Evolutionary conservation across 2,888 invertebrate species (phyloP), one percentile per base, ranked within the genome.

Genomic region (Pyralis farinalis): DNA sequence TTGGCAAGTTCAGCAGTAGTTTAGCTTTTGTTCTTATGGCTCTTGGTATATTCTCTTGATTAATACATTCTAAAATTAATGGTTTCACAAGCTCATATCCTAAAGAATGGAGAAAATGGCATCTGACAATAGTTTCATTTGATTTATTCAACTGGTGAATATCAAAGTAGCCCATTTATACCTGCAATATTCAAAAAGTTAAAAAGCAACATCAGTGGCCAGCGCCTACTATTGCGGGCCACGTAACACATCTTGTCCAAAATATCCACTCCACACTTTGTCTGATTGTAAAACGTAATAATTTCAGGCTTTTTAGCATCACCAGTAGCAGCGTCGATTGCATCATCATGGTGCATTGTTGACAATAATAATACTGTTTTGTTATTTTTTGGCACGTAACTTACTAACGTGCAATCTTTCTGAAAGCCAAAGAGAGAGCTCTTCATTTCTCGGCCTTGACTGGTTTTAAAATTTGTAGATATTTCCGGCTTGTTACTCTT

Each of bases 221-320:
- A n/a, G n/a, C n/a, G n/a, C n/a, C n/a, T n/a, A n/a, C n/a, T n/a
- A n/a, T n/a, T n/a, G n/a, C n/a, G n/a, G n/a, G n/a, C n/a, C n/a
- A n/a, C n/a, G n/a, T n/a, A n/a, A n/a, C n/a, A n/a, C n/a, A n/a
- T n/a, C n/a, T n/a, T n/a, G n/a, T n/a, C n/a, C n/a, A n/a, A n/a
- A n/a, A n/a, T n/a, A n/a, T n/a, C n/a, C n/a, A n/a, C n/a, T n/a
- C n/a, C n/a, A n/a, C n/a, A n/a, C n/a, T n/a, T n/a, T n/a, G n/a
- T n/a, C n/a, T n/a, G n/a, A n/a, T n/a, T n/a, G 29, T 29, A 29
- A 29, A 8, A 29, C 5, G 29, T 29, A n/a, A 29, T 29, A n/a
- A 29, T 29, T 42, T 41, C 48, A n/a, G 50, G 50, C 36, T 45
- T 49, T 11, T 27, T 36, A 25, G 12, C 22, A 31, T 44, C 49